phyloP scores from a whole-genome alignment of 2,888 invertebrate species.

The Drosophila yooni region DNA sequence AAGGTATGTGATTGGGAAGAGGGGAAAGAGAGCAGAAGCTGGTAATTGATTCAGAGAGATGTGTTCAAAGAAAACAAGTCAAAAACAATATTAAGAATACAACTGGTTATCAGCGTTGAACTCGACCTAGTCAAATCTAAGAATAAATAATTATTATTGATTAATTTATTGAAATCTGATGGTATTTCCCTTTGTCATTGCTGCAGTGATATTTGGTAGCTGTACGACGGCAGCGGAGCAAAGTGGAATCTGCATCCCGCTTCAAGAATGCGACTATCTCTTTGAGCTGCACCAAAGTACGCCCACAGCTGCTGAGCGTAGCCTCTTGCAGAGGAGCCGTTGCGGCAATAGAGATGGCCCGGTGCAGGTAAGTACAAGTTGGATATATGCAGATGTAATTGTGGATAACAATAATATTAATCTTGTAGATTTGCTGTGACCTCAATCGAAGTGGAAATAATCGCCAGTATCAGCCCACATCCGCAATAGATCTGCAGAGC shows the following conservation, averaged over 20 bases:
- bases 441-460: conserved; percentile 42
- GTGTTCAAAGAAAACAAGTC: conserved; percentile 4
- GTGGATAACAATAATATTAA: neutral
- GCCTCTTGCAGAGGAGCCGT: conserved; percentile 87
- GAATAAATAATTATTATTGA: conserved; percentile 16
- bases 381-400: neutral
- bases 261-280: conserved; percentile 65
- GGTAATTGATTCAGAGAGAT: conserved; percentile 11
- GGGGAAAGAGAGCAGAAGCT: neutral
- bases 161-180: neutral
- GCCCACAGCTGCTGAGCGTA: conserved; percentile 48
- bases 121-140: conserved; percentile 52
- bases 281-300: conserved; percentile 58
- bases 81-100: conserved; percentile 15
- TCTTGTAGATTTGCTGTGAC: conserved; percentile 67
- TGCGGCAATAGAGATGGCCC: conserved; percentile 87
- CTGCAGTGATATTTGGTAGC: conserved; percentile 63
- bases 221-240: conserved; percentile 72
- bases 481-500: conserved; percentile 2
- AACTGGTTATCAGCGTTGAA: conserved; percentile 68
- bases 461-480: conserved; percentile 61
- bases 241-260: conserved; percentile 68
- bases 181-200: neutral
- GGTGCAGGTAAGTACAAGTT: conserved; percentile 54
- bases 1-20: conserved; percentile 32